Conservation (phyloP, 2,113 vertebrate species). For the Petrocephalus zakoni region DNA sequence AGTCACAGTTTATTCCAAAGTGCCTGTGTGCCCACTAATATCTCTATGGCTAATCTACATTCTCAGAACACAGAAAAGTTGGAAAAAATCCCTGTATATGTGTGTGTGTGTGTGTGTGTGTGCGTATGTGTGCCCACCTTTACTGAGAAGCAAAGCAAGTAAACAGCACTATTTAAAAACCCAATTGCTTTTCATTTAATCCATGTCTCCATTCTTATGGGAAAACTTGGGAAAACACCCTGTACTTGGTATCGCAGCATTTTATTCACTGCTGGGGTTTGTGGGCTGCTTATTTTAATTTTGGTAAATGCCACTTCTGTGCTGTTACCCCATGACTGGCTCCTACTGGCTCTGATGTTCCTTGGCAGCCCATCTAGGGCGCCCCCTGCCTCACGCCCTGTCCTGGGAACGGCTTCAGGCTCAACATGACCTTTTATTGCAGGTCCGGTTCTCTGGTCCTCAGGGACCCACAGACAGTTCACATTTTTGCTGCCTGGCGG, state of each 20-base stretch:
- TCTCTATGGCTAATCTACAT: background rate
- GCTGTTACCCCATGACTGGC: background rate
- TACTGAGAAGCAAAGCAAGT: conserved; percentile 25
- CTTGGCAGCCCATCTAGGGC: background rate
- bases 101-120: conserved; percentile 28
- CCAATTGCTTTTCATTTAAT: background rate
- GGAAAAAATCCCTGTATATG: conserved; percentile 30
- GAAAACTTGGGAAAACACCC: background rate
- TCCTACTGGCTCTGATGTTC: background rate
- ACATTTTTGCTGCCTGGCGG: background rate
- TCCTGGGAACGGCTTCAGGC: background rate
- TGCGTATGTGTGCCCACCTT: conserved; percentile 23
- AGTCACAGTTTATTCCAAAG: conserved; percentile 24
- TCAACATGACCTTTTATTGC: background rate
- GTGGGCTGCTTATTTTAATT: background rate
- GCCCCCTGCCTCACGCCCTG: background rate
- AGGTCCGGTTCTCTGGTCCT: background rate
- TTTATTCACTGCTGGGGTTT: background rate
- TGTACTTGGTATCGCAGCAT: background rate
- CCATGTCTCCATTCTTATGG: background rate
- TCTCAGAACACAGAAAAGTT: background rate
- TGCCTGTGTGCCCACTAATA: background rate
- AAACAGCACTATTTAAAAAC: background rate
- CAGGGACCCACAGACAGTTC: background rate
- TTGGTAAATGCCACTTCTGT: background rate